Evolutionary conservation across 2,888 invertebrate genomes (phyloP).

Genomic region (Cataglyphis altisquamis): DNA sequence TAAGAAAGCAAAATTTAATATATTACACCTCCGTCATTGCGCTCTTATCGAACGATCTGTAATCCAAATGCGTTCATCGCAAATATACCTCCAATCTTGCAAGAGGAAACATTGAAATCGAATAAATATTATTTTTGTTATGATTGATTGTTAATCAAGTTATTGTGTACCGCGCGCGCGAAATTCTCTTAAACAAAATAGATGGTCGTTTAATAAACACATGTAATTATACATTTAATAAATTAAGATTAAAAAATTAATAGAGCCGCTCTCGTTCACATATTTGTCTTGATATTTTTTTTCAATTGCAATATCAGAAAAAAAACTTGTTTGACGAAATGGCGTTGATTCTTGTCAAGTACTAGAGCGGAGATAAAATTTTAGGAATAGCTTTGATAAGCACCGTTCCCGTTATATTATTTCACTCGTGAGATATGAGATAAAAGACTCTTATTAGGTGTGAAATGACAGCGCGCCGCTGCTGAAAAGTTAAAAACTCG

Average conservation of each 20-base stretch:
- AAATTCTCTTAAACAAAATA: conserved; percentile 17
- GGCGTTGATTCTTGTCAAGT: conserved; percentile 80
- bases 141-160: background rate
- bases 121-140: conserved; percentile 18
- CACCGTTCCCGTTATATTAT: conserved; percentile 71
- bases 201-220: background rate
- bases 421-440: conserved; percentile 60
- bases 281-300: background rate
- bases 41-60: conserved; percentile 38
- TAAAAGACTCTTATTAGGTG: conserved; percentile 59
- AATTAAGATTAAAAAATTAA: background rate
- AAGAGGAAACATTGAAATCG: conserved; percentile 7
- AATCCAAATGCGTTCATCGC: conserved; percentile 31
- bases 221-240: background rate
- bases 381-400: conserved; percentile 81
- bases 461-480: conserved; percentile 2
- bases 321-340: conserved; percentile 57
- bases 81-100: conserved; percentile 27
- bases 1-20: conserved; percentile 49
- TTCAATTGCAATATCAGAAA: conserved; percentile 50
- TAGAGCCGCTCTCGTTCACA: background rate
- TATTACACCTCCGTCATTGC: conserved; percentile 33
- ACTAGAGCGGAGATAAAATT: conserved; percentile 82
- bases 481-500: conserved; percentile 10
- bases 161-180: background rate